These are phyloP conservation scores for Heliocidaris tuberculata DNA, from an alignment of 35 echinoderm and acorn worm genomes.

Conservation along the genomic window DNA sequence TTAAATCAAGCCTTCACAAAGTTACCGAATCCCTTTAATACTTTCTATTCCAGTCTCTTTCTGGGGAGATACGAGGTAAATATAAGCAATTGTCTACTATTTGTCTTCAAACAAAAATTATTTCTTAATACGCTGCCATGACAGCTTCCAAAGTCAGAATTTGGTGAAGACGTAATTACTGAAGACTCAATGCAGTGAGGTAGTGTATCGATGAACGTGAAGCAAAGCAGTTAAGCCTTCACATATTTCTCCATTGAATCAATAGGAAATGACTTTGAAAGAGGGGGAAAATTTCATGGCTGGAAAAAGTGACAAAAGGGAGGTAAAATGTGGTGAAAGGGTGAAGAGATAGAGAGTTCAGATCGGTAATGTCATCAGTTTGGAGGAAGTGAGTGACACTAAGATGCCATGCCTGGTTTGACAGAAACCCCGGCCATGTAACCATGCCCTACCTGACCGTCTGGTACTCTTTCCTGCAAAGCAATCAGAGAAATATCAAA, in stretches of 20 bases:
- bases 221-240: background rate
- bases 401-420: background rate
- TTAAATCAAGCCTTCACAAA: too few relatives aligned
- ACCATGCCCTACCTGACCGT: background rate
- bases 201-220: background rate
- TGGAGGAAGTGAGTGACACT: background rate
- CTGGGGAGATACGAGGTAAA: too few relatives aligned
- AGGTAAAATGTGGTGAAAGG: background rate
- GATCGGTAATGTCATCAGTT: background rate
- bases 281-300: background rate
- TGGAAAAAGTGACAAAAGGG: background rate
- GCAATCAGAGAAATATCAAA: background rate
- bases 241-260: background rate
- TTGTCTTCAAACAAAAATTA: too few relatives aligned
- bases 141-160: too few relatives aligned
- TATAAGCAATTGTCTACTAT: too few relatives aligned
- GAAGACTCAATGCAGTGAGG: too few relatives aligned
- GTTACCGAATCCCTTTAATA: too few relatives aligned
- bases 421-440: background rate
- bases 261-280: background rate
- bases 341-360: background rate
- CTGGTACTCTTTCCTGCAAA: background rate
- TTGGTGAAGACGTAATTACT: too few relatives aligned
- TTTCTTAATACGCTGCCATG: too few relatives aligned
- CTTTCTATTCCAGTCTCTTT: too few relatives aligned